A percentile compares a stretch with the other conserved stretches of the same genome.
phyloP scores from a whole-genome alignment of 2,113 vertebrate genomes.

The Macquaria ambigua region DNA sequence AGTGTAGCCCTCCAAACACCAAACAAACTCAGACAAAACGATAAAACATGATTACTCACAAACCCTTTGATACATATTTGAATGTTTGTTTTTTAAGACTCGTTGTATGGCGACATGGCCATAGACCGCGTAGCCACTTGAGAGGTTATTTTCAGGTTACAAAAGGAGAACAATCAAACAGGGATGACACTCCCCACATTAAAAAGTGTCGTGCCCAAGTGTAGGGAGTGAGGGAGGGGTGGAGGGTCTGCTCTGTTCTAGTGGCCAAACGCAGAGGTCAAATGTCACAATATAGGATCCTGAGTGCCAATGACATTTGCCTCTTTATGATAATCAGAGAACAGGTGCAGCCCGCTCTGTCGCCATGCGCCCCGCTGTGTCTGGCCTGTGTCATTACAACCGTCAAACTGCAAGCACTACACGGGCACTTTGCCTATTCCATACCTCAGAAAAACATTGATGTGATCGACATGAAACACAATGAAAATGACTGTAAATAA shows the following conservation, averaged over 20 bases:
- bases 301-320: conserved; percentile 97
- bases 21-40: conserved; percentile 10
- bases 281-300: conserved; percentile 87
- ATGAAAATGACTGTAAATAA: conserved; percentile 78
- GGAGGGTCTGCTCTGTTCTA: conserved; percentile 79
- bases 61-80: conserved; percentile 61
- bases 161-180: conserved; percentile 80
- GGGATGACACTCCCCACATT: conserved; percentile 47
- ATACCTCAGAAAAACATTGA: conserved; percentile 77
- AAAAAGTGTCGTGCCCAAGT: conserved; percentile 52
- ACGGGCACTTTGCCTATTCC: conserved; percentile 65
- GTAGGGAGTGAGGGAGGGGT: conserved; percentile 49
- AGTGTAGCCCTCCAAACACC: conserved; percentile 26
- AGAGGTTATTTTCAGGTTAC: conserved; percentile 81
- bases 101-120: conserved; percentile 32
- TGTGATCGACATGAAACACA: conserved; percentile 72
- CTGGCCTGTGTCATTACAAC: conserved; percentile 75
- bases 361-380: conserved; percentile 59
- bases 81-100: conserved; percentile 63
- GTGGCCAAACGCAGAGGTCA: conserved; percentile 87
- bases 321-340: conserved; percentile 92
- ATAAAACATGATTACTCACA: not conserved
- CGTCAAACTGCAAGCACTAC: conserved; percentile 72
- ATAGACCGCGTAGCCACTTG: conserved; percentile 45
- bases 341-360: conserved; percentile 77